phyloP scores from a whole-genome alignment of 2,113 vertebrate species.

The Raphicerus campestris region DNA sequence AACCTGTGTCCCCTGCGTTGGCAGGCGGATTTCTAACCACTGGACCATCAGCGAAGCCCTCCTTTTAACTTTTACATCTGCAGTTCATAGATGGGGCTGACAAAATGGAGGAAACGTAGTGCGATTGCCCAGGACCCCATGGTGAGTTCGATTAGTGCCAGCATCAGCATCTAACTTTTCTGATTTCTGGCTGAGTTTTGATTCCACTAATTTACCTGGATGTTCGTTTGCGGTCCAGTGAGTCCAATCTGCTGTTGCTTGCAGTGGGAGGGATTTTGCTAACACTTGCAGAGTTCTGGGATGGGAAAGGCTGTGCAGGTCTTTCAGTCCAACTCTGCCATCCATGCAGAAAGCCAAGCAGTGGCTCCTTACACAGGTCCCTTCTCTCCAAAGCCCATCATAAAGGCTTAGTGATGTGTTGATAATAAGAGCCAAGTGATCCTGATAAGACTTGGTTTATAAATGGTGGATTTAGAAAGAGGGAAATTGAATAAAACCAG shows the following conservation, averaged over 20 bases:
- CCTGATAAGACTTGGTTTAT: neutral
- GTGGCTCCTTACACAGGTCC: accelerated
- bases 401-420: neutral
- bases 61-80: neutral
- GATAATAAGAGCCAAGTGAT: neutral
- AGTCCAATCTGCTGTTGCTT: neutral
- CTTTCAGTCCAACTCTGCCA: neutral
- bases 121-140: neutral
- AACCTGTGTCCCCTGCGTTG: neutral
- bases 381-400: neutral
- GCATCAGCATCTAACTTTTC: neutral
- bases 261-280: neutral
- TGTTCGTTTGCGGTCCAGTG: neutral
- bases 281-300: neutral
- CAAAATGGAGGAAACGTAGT: neutral
- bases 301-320: neutral
- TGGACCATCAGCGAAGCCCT: neutral
- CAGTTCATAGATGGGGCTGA: neutral
- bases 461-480: neutral
- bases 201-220: neutral
- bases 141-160: neutral
- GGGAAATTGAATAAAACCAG: neutral
- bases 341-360: neutral
- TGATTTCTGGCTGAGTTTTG: neutral
- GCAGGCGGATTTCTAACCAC: neutral